Conservation (phyloP, 1,140 invertebrate species). For the Matsumurasca onukii region DNA sequence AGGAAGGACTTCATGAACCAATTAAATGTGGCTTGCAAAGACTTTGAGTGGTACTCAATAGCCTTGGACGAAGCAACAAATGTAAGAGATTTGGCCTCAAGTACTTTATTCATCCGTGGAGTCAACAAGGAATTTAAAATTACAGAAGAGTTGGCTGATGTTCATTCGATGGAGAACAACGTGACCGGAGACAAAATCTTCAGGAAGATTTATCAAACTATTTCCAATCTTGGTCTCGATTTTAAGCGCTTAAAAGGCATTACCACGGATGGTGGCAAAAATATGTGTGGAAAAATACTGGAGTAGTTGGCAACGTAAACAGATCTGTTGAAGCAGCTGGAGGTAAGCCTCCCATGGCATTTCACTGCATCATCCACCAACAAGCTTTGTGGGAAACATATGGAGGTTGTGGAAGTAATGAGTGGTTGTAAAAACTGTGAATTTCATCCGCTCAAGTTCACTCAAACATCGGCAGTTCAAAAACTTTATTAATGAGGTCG, state of each 20-base stretch:
- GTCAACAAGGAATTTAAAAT: conserved; percentile 42
- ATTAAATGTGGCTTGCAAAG: conserved; percentile 36
- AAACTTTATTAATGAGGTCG: conserved; percentile 44
- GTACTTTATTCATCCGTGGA: conserved; percentile 44
- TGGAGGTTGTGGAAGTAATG: conserved; percentile 44
- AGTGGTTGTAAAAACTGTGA: conserved; percentile 43
- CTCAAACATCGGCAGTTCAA: conserved; percentile 45
- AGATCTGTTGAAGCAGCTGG: conserved; percentile 37
- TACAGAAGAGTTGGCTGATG: conserved; percentile 44
- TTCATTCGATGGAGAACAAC: conserved; percentile 43
- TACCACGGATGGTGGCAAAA: conserved; percentile 45
- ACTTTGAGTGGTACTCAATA: conserved; percentile 44
- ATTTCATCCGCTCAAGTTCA: conserved; percentile 44
- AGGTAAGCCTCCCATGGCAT: conserved; percentile 37
- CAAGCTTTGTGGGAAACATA: conserved; percentile 41
- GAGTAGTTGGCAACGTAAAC: conserved; percentile 40
- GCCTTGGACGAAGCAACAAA: conserved; percentile 46
- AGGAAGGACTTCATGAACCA: conserved; percentile 38
- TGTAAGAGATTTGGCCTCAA: conserved; percentile 43
- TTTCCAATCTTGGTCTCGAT: conserved; percentile 35
- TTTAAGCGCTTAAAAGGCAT: conserved; percentile 40
- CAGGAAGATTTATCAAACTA: conserved; percentile 37
- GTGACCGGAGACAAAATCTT: conserved; percentile 44
- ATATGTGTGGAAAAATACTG: conserved; percentile 43
- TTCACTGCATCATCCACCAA: conserved; percentile 47